Conservation (phyloP, 2,113 vertebrate genomes). For the Thermophis baileyi region DNA sequence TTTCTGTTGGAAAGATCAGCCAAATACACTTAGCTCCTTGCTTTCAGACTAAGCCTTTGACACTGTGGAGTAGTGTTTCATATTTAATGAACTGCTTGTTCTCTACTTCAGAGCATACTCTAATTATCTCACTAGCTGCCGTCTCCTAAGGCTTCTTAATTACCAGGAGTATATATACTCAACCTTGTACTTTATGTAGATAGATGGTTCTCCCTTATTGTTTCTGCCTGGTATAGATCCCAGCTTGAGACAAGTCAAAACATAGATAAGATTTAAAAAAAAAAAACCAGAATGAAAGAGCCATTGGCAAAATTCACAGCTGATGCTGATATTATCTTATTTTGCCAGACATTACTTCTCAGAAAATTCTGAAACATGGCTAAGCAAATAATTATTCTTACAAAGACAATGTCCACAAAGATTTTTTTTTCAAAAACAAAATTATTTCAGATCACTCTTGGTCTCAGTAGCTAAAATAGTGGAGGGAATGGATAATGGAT, state of each 20-base stretch:
- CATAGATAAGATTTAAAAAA: not conserved
- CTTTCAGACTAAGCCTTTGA: not conserved
- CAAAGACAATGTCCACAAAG: not conserved
- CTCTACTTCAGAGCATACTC: not conserved
- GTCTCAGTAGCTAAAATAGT: not conserved
- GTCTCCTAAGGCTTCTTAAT: constrained; percentile 10
- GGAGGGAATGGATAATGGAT: not conserved
- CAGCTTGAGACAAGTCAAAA: constrained; percentile 21
- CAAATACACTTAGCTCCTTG: not conserved
- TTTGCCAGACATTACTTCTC: not conserved
- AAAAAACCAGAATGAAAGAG: constrained; percentile 7
- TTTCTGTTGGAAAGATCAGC: not conserved
- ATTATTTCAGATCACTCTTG: not conserved
- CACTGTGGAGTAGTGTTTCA: not conserved
- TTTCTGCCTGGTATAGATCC: not conserved
- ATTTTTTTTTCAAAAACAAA: not conserved
- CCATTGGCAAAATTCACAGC: not conserved
- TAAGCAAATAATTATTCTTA: not conserved
- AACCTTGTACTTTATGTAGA: constrained; percentile 15
- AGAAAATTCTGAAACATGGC: constrained; percentile 5
- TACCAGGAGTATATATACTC: constrained; percentile 6
- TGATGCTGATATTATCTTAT: not conserved
- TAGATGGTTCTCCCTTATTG: constrained; percentile 20
- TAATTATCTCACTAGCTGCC: constrained; percentile 6
- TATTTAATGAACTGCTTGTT: constrained; percentile 13